Evolutionary conservation across 2,113 vertebrate genomes (phyloP).

Genomic region (Trinectes maculatus): DNA sequence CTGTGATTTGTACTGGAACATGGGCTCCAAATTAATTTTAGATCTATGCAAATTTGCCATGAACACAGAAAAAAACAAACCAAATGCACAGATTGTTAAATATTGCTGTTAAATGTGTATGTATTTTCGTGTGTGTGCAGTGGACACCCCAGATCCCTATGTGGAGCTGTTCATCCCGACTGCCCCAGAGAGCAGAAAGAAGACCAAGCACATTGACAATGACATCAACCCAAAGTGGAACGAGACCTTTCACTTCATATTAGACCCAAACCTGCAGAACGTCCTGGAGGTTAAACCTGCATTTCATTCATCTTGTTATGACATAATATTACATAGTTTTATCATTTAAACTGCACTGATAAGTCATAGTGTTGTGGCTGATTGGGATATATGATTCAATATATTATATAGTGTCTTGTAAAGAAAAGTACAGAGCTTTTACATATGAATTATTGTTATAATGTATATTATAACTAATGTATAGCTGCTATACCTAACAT

Average conservation of each 20-base stretch:
- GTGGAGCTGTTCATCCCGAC: slow-evolving; percentile 93
- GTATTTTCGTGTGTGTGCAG: slow-evolving; percentile 67
- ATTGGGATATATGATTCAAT: too few species aligned
- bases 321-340: neutral
- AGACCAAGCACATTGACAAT: slow-evolving; percentile 92
- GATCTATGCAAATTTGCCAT: too few species aligned
- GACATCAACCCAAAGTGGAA: slow-evolving; percentile 94
- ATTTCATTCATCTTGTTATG: neutral
- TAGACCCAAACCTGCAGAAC: slow-evolving; percentile 95
- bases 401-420: too few species aligned
- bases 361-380: too few species aligned
- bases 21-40: too few species aligned
- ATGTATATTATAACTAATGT: too few species aligned
- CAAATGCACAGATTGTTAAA: too few species aligned
- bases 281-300: slow-evolving; percentile 86
- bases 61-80: too few species aligned
- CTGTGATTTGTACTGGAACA: too few species aligned
- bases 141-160: slow-evolving; percentile 97
- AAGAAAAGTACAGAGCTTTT: too few species aligned
- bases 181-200: slow-evolving; percentile 92
- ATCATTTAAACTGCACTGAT: too few species aligned
- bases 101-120: neutral
- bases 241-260: slow-evolving; percentile 92
- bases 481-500: neutral
- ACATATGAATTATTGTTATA: too few species aligned